Evolutionary conservation across 2,797 vertebrate species (phyloP).

Genomic region (Pseudomugil gertrudae): DNA sequence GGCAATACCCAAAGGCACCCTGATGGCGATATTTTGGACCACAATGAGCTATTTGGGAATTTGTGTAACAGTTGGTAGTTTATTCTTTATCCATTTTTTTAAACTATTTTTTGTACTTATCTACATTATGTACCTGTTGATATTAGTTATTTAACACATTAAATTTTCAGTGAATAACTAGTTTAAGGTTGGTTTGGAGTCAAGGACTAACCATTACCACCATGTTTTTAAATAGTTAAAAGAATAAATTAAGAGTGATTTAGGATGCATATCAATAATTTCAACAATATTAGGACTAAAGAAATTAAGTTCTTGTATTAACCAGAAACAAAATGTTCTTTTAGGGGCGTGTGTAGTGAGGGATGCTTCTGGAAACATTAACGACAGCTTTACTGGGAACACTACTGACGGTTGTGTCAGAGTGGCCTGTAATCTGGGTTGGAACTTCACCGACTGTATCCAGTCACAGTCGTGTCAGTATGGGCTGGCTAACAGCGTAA

Average conservation of each 20-base stretch:
- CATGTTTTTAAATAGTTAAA: not conserved
- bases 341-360: conserved; percentile 76
- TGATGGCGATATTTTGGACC: conserved; percentile 81
- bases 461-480: conserved; percentile 60
- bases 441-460: conserved; percentile 81
- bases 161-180: no score
- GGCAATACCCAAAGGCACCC: conserved; percentile 81
- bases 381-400: conserved; percentile 67
- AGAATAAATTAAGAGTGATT: no score
- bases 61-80: conserved; percentile 73
- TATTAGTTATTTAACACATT: not conserved
- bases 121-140: not conserved
- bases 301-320: not conserved
- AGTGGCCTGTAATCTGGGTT: conserved; percentile 74
- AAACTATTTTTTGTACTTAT: not conserved
- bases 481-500: conserved; percentile 74
- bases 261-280: not conserved
- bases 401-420: conserved; percentile 63
- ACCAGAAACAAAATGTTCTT: not conserved
- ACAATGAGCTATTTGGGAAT: conserved; percentile 76
- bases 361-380: conserved; percentile 77
- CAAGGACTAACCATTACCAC: not conserved
- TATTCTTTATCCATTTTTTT: not conserved
- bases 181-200: not conserved
- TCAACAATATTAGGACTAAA: not conserved